Base-by-base conservation (phyloP, 2,113 vertebrate genomes). In the Strix aluco region DNA sequence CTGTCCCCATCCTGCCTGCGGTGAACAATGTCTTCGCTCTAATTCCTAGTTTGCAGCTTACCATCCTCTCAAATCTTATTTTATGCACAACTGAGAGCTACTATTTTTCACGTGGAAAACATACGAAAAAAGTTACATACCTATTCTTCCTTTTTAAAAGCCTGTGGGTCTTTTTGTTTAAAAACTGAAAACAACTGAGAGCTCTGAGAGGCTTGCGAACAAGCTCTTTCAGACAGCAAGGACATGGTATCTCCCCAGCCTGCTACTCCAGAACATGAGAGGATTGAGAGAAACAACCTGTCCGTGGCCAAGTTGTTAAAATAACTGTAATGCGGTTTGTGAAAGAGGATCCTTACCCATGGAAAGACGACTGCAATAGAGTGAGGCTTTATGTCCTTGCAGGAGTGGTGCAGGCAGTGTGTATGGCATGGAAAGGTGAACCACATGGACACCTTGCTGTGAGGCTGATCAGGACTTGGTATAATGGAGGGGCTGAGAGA, bases 241-340 rank as follows among this genome's bases (percentile, higher is more conserved):
- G 34, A 67, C 47, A 38, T 29, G 29, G 15, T 32, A n/a, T 30
- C n/a, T 57, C 47, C 21, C 12, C 10, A 46, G 23, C 13, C 26
- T 34, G 22, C 30, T 77, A 30, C 26, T 78, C 46, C n/a, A 65
- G 12, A 52, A 16, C 17, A 19, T 0, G 30, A 69, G 38, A 88
- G 23, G 36, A 44, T 18, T 2, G 6, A 63, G 54, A 44, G 26
- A 21, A 42, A 57, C 9, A 16, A 58, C 16, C 13, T 81, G 36
- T 46, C 54, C 15, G 3, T 18, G 30, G 20, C 20, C 18, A 29
- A 26, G 62, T 7, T 67, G 62, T 80, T 55, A 52, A 70, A 70
- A 38, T 63, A 54, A 15, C 42, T 22, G 3, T 17, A 32, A 30
- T 0, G 0, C 3, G 9, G 13, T n/a, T 10, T 55, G 75, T 80